A percentile compares a stretch with the other conserved stretches of the same genome.
Conservation (phyloP, 2,797 vertebrate species). For the Phrynocephalus guinanensis region DNA sequence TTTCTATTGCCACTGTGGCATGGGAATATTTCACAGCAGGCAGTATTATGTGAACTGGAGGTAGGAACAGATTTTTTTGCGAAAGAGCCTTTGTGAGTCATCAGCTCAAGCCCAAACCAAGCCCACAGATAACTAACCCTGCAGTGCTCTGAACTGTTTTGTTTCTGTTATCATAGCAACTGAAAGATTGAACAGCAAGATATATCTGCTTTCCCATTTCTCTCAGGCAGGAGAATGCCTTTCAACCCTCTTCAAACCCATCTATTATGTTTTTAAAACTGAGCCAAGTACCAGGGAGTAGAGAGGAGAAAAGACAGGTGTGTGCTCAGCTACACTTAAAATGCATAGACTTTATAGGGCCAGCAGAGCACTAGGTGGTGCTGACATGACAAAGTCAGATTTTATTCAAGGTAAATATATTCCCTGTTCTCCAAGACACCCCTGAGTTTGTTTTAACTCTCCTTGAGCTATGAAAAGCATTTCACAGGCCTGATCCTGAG, state of each 20-base stretch:
- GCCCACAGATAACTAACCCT: constrained; percentile 59
- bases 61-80: constrained; percentile 36
- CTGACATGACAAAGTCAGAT: background rate
- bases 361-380: background rate
- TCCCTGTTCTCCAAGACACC: background rate
- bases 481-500: background rate
- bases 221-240: constrained; percentile 19
- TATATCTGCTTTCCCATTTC: constrained; percentile 45
- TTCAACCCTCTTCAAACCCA: constrained; percentile 40
- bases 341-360: background rate
- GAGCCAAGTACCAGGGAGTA: background rate
- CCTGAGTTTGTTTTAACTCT: constrained; percentile 33
- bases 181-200: constrained; percentile 55
- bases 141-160: constrained; percentile 53
- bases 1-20: constrained; percentile 42
- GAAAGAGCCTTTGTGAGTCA: constrained; percentile 58
- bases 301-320: background rate
- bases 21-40: constrained; percentile 53
- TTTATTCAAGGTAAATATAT: constrained; percentile 47
- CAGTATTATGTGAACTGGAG: constrained; percentile 58
- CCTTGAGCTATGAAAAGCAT: background rate
- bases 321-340: background rate
- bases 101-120: constrained; percentile 50
- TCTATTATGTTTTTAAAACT: constrained; percentile 19
- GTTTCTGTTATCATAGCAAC: constrained; percentile 73